phyloP scores from a whole-genome alignment of 1,140 invertebrate genomes.

The Drepana arcuata region DNA sequence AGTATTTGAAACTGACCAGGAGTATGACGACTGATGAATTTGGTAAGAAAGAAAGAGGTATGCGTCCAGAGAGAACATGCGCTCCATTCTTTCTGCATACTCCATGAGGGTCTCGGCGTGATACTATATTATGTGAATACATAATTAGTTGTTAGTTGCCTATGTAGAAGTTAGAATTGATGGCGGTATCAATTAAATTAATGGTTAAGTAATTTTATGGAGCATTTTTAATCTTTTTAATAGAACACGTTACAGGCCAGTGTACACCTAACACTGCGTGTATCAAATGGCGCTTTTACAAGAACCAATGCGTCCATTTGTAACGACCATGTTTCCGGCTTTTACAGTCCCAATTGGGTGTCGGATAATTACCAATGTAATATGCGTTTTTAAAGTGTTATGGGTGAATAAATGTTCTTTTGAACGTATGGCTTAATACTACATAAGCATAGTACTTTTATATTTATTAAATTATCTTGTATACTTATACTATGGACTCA shows the following conservation, averaged over 20 bases:
- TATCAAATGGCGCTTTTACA: constrained; percentile 46
- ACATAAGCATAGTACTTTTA: too few species aligned
- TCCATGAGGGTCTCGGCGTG: background rate
- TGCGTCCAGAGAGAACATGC: too few species aligned
- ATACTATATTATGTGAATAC: background rate
- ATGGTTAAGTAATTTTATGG: too few species aligned
- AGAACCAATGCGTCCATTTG: constrained; percentile 59
- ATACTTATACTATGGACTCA: background rate
- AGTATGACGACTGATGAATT: too few species aligned
- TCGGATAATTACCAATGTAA: background rate
- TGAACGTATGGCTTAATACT: too few species aligned
- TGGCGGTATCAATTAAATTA: background rate
- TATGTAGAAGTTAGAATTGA: background rate
- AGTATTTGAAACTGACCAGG: too few species aligned
- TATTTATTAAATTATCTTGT: background rate
- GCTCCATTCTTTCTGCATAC: too few species aligned
- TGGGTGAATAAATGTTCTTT: background rate
- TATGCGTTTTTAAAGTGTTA: background rate
- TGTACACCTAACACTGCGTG: constrained; percentile 8
- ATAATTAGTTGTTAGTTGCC: background rate
- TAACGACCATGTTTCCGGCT: constrained; percentile 45
- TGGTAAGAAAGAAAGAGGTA: too few species aligned
- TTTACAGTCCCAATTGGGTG: constrained; percentile 18
- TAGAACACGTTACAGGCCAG: background rate
- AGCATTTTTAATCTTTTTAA: too few species aligned